Conservation (phyloP, 92 coral and sea anemone species). For the Umimayanthus kanabou region DNA sequence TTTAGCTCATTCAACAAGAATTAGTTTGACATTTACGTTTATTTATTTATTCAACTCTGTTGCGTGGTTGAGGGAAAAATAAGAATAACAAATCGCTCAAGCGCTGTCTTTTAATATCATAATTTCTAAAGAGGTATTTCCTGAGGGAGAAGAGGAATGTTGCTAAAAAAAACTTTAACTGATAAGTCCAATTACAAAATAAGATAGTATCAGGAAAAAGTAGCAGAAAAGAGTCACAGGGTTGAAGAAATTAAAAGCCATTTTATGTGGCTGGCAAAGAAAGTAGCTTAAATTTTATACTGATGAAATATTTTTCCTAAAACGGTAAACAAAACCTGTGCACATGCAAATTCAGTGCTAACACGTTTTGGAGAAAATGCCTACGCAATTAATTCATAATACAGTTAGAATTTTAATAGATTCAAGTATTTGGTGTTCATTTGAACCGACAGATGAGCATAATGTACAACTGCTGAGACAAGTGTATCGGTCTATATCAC, state of each 20-base stretch:
- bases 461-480: background rate
- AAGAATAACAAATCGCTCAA: constrained; percentile 24
- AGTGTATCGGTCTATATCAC: background rate
- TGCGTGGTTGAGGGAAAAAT: constrained; percentile 26
- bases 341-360: constrained; percentile 8
- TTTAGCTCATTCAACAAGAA: background rate
- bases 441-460: background rate
- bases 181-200: background rate
- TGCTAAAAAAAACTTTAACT: background rate
- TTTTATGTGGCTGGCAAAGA: background rate
- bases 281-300: background rate
- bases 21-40: background rate
- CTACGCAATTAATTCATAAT: background rate
- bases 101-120: background rate
- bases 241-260: too few relatives aligned
- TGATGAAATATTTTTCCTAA: background rate
- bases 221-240: background rate
- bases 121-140: constrained; percentile 1
- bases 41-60: background rate
- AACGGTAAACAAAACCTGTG: background rate
- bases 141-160: background rate
- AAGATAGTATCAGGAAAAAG: background rate
- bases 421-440: background rate
- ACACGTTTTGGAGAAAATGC: background rate
- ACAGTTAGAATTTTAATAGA: background rate